Evolutionary conservation across 2,797 vertebrate species (phyloP).

Genomic region (Naso thynnoides): DNA sequence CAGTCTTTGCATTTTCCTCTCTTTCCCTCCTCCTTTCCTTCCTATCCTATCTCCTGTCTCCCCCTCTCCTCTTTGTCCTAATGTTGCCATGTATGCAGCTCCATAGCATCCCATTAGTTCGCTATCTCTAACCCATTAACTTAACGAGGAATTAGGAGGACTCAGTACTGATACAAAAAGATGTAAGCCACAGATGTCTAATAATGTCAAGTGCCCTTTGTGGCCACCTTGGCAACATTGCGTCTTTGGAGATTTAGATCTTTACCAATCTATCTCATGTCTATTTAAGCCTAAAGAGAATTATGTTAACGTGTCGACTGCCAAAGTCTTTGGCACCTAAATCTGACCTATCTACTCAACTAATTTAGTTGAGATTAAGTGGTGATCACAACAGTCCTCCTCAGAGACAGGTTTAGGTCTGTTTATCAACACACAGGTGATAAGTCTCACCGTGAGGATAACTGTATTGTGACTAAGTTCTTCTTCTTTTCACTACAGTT

Average conservation of each 20-base stretch:
- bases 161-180: constrained; percentile 49
- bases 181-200: constrained; percentile 47
- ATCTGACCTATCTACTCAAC: neutral
- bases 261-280: constrained; percentile 13
- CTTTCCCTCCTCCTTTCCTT: neutral
- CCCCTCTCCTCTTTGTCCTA: neutral
- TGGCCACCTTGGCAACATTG: constrained; percentile 14
- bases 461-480: neutral
- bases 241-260: constrained; percentile 10
- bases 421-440: neutral
- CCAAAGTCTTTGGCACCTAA: neutral
- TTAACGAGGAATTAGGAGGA: constrained; percentile 41
- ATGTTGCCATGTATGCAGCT: constrained; percentile 33
- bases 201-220: constrained; percentile 17
- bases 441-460: neutral
- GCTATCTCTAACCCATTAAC: constrained; percentile 49
- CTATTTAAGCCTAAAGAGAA: constrained; percentile 12
- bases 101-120: constrained; percentile 57
- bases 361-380: neutral
- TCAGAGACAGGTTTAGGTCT: neutral
- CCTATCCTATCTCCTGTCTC: neutral
- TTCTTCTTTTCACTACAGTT: neutral
- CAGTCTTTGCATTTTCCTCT: neutral
- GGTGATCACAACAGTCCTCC: neutral
- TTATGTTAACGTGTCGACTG: constrained; percentile 1